Conservation (phyloP, 1,140 invertebrate species). For the Oedothorax gibbosus region DNA sequence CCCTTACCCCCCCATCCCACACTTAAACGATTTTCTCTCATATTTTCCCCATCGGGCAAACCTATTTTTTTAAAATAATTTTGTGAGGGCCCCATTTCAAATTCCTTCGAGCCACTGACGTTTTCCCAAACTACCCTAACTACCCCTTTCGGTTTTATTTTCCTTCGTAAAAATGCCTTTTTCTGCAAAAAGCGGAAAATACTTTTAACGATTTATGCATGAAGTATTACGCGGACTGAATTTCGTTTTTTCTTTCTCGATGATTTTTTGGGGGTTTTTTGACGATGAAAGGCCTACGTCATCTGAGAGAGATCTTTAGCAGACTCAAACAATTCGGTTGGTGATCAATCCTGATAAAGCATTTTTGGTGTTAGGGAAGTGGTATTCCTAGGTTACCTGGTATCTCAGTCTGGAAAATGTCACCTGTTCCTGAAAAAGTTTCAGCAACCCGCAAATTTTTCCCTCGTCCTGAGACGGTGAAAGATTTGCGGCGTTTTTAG, state of each 20-base stretch:
- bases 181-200: slow-evolving; percentile 65
- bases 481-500: slow-evolving; percentile 66
- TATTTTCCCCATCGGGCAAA: neutral
- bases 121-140: slow-evolving; percentile 61
- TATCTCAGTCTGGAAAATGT: slow-evolving; percentile 49
- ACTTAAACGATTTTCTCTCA: slow-evolving; percentile 52
- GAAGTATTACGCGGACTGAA: slow-evolving; percentile 40
- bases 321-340: slow-evolving; percentile 62
- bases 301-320: slow-evolving; percentile 60
- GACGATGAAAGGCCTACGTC: neutral
- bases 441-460: slow-evolving; percentile 67
- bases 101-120: neutral
- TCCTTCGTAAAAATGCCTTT: neutral
- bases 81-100: neutral
- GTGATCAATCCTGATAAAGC: slow-evolving; percentile 64
- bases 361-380: neutral
- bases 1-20: slow-evolving; percentile 67
- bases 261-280: slow-evolving; percentile 38
- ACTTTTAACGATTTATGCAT: slow-evolving; percentile 59
- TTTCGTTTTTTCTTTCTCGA: slow-evolving; percentile 40
- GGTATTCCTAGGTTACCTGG: slow-evolving; percentile 34
- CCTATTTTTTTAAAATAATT: neutral
- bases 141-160: slow-evolving; percentile 57
- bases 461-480: slow-evolving; percentile 65
- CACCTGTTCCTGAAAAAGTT: slow-evolving; percentile 64